Conservation (phyloP, 2,888 invertebrate species). For the Bembecia ichneumoniformis region DNA sequence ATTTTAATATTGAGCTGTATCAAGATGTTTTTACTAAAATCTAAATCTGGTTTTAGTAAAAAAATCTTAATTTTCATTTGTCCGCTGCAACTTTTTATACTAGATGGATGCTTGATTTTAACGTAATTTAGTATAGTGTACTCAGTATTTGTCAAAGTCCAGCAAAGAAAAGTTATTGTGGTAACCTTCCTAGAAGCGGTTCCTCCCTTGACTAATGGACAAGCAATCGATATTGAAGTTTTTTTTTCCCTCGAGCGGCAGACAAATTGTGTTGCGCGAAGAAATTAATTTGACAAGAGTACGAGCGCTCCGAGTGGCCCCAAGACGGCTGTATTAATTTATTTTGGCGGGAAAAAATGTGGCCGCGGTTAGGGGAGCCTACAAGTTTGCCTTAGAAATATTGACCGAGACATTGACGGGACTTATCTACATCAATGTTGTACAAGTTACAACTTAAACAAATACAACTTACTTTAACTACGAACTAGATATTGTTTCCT, state of each 20-base stretch:
- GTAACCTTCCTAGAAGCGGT: not conserved
- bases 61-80: no score
- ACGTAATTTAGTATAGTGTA: not conserved
- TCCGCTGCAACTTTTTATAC: no score
- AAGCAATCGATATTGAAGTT: conserved; percentile 54
- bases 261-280: conserved; percentile 69
- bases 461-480: no score
- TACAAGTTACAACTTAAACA: no score
- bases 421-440: not conserved
- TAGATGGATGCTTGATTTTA: no score
- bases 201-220: conserved; percentile 38
- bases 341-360: conserved; percentile 69
- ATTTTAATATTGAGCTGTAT: no score
- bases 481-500: no score
- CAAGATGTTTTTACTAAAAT: no score
- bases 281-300: conserved; percentile 73
- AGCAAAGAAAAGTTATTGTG: conserved; percentile 9
- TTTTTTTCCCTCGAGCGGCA: conserved; percentile 40
- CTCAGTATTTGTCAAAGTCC: conserved; percentile 7
- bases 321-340: conserved; percentile 64
- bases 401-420: not conserved
- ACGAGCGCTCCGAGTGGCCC: conserved; percentile 20
- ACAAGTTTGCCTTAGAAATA: conserved; percentile 7
- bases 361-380: conserved; percentile 28
- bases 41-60: no score